These are phyloP conservation scores for Subanguina moxae DNA, from an alignment of 1,140 invertebrate species.

Conservation along the genomic window DNA sequence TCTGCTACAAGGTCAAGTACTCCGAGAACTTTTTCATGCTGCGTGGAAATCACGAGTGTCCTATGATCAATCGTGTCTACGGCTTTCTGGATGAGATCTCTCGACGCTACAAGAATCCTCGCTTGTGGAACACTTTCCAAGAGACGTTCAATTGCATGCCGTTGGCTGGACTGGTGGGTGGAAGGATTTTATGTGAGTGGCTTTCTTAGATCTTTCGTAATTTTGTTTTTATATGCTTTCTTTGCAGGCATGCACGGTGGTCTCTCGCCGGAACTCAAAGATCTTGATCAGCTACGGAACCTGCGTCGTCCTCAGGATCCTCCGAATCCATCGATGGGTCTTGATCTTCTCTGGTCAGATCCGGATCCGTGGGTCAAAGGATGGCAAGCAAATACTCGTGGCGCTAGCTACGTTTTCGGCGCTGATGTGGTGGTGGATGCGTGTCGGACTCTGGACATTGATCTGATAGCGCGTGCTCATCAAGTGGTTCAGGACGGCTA, in stretches of 20 bases:
- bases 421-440: slow-evolving; percentile 44
- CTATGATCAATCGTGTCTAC: slow-evolving; percentile 73
- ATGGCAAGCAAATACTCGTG: slow-evolving; percentile 50
- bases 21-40: slow-evolving; percentile 85
- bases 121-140: slow-evolving; percentile 53
- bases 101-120: slow-evolving; percentile 14
- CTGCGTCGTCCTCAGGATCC: slow-evolving; percentile 60
- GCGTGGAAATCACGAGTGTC: slow-evolving; percentile 77
- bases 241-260: slow-evolving; percentile 69
- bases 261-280: slow-evolving; percentile 71
- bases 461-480: slow-evolving; percentile 50
- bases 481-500: slow-evolving; percentile 77
- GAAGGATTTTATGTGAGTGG: slow-evolving; percentile 26
- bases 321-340: slow-evolving; percentile 18
- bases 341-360: slow-evolving; percentile 23
- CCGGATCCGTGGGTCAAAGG: background rate
- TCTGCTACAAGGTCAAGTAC: slow-evolving; percentile 91
- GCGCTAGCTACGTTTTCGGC: slow-evolving; percentile 44
- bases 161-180: slow-evolving; percentile 18
- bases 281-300: slow-evolving; percentile 63
- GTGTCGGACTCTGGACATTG: slow-evolving; percentile 43
- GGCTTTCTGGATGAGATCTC: slow-evolving; percentile 93
- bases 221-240: background rate
- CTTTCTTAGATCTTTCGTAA: background rate
- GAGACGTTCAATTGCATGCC: slow-evolving; percentile 60